Base-by-base conservation (phyloP, 2,797 vertebrate species). In the Xiphorhynchus erythropygius region DNA sequence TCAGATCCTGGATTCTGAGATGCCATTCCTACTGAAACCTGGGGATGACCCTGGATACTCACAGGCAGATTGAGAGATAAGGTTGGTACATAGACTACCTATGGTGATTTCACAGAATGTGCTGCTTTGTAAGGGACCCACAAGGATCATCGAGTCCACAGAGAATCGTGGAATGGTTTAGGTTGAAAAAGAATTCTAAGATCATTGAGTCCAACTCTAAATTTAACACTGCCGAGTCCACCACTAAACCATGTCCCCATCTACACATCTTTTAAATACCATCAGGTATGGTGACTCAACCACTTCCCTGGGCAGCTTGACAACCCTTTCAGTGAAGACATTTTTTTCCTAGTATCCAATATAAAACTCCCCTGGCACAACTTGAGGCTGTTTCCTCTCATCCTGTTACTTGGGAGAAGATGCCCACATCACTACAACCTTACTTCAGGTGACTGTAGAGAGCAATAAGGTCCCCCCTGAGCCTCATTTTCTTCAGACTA, bases 11-110 rank as follows among this genome's bases (percentile, higher is more conserved):
- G 24, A 74, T 68, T 93, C 46, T 39, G 71, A 87, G 47, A 87
- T 59, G 32, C 33, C 55, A 60, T 80, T 94, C 59, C 75, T 78
- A 28, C 47, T 76, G 86, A 93, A 96, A 89, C 32, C 79, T 42
- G 49, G 89, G 68, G 37, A 70, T 52, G 70, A 84, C 53, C 52
- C 73, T 88, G 50, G 84, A 57, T 57, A 32, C 15, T 75, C 44
- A 52, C 1, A 55, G 68, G 35, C 1, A 70, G 17, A 78, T n/a
- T 25, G 46, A 84, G 41, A 42, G 35, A 79, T 30, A 65, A 71
- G 27, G 42, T 52, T 90, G 74, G 30, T 64, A 42, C 46, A 57
- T 3, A 50, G 32, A 18, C 75, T 42, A 23, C 46, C 78, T 68
- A 25, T n/a, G 71, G 46, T 56, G 13, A 81, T 68, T 81, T 82